phyloP scores from a whole-genome alignment of 2,797 vertebrate species.

The Telmatherina bonti region DNA sequence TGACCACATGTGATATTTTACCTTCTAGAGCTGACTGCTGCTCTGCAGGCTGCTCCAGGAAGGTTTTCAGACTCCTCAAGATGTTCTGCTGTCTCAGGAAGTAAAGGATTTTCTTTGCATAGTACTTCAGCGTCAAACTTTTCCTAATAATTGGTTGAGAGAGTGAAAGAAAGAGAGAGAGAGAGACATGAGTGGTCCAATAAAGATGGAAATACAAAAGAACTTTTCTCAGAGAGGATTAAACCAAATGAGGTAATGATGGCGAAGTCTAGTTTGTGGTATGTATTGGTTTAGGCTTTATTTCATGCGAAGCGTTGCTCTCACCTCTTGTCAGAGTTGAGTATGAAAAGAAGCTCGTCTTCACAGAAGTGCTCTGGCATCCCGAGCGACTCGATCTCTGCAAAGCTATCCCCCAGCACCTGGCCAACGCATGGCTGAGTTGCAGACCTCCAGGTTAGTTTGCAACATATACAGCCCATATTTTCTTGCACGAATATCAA shows the following conservation, averaged over 20 bases:
- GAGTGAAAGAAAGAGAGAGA: not conserved
- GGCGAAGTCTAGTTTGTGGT: not conserved
- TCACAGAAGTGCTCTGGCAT: constrained; percentile 97
- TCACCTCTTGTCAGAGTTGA: constrained; percentile 94
- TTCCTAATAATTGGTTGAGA: constrained; percentile 81
- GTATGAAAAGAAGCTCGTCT: constrained; percentile 95
- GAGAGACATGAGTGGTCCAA: not conserved
- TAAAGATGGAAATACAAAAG: not conserved
- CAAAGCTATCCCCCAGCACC: constrained; percentile 96
- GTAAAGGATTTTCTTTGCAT: constrained; percentile 98
- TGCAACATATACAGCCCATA: constrained; percentile 20
- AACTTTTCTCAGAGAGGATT: constrained; percentile 26
- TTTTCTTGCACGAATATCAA: constrained; percentile 8
- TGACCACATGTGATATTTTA: constrained; percentile 51
- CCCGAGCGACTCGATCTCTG: constrained; percentile 93
- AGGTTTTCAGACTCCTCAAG: constrained; percentile 90
- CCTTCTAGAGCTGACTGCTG: constrained; percentile 92
- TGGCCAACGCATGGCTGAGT: constrained; percentile 86
- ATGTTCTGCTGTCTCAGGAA: constrained; percentile 97
- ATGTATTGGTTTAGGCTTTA: not conserved
- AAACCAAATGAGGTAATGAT: not conserved
- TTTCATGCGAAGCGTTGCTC: constrained; percentile 3
- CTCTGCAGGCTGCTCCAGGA: constrained; percentile 88
- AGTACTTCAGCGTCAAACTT: constrained; percentile 96
- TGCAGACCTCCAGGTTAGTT: constrained; percentile 78